phyloP scores from a whole-genome alignment of 2,113 vertebrate genomes.

The Elgaria multicarinata region DNA sequence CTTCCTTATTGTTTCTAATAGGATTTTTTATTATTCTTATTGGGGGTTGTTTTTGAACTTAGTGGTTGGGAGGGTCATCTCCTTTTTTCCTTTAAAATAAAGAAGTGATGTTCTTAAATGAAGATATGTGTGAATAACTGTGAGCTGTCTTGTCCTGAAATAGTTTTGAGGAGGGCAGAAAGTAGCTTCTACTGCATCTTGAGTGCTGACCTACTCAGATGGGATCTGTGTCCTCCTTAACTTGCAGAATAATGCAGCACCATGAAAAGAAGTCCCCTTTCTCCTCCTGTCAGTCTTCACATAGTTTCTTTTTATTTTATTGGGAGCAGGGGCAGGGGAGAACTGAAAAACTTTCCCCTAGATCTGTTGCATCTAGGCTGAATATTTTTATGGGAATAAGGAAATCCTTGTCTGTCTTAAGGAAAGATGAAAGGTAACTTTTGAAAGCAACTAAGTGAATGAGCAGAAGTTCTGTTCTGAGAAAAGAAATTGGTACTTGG shows the following conservation, averaged over 20 bases:
- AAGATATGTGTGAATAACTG: constrained; percentile 78
- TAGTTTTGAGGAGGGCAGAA: constrained; percentile 70
- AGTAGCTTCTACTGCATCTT: constrained; percentile 56
- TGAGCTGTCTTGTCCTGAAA: constrained; percentile 72
- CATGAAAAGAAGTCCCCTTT: constrained; percentile 45
- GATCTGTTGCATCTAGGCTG: constrained; percentile 42
- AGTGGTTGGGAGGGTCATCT: constrained; percentile 75
- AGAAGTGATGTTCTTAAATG: constrained; percentile 83
- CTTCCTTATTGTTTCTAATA: constrained; percentile 95
- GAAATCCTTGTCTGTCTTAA: constrained; percentile 50
- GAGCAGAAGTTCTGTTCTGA: background rate
- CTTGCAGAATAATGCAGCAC: constrained; percentile 60
- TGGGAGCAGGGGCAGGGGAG: constrained; percentile 26
- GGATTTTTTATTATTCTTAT: constrained; percentile 81
- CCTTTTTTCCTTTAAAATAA: constrained; percentile 78
- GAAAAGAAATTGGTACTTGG: background rate
- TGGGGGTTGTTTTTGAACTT: constrained; percentile 73
- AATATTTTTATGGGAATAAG: constrained; percentile 37
- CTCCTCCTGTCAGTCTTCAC: constrained; percentile 34
- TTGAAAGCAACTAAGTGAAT: constrained; percentile 32
- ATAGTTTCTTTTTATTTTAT: constrained; percentile 37
- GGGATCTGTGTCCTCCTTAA: constrained; percentile 55
- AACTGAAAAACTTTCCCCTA: constrained; percentile 42
- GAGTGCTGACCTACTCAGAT: constrained; percentile 2
- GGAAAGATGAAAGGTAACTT: constrained; percentile 39